Conservation (phyloP, 1,140 invertebrate genomes). For the Penaeus chinensis region DNA sequence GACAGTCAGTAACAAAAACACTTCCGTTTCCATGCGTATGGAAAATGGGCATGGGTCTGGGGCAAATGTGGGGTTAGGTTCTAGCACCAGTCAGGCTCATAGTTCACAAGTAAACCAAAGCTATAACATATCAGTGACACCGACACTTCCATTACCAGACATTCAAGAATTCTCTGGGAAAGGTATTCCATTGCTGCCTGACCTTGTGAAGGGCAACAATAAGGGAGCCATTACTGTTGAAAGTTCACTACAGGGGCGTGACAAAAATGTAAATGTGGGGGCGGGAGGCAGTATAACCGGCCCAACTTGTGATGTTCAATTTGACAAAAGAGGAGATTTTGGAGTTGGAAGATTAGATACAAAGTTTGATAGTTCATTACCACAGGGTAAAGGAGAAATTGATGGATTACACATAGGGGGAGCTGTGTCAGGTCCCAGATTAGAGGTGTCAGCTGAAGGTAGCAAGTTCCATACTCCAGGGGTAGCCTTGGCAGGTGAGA, state of each 20-base stretch:
- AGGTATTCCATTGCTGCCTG: constrained; percentile 47
- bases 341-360: neutral
- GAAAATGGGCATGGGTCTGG: neutral
- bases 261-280: neutral
- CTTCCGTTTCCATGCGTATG: no score
- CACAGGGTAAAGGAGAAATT: neutral
- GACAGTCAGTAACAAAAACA: constrained; percentile 31
- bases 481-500: neutral
- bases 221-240: neutral
- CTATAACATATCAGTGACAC: constrained; percentile 46
- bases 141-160: constrained; percentile 51
- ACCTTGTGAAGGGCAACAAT: constrained; percentile 43
- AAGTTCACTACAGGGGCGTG: constrained; percentile 5
- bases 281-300: neutral
- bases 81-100: neutral
- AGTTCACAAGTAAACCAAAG: constrained; percentile 11
- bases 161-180: constrained; percentile 51
- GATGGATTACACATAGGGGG: neutral
- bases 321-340: neutral
- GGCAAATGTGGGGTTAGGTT: neutral
- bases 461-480: neutral
- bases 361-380: neutral
- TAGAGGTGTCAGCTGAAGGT: neutral
- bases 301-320: no score
- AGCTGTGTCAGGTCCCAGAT: constrained; percentile 1